Evolutionary conservation across 2,888 invertebrate genomes (phyloP), one percentile per base, ranked within the genome.

Genomic region (Cephus rjabovi): DNA sequence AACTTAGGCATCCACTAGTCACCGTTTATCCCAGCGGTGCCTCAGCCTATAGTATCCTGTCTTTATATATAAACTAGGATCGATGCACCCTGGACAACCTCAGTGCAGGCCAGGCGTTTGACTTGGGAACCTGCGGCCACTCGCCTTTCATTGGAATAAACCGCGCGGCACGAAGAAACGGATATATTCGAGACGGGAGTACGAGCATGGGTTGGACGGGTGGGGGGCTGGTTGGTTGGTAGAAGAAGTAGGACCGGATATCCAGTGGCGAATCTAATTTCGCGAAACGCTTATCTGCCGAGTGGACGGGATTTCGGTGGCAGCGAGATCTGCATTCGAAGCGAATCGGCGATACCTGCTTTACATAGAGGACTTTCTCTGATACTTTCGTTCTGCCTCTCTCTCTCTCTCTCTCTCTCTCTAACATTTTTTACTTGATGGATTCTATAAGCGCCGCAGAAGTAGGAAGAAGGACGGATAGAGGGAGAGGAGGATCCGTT

Each of bases 201-300:
- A 40, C 40, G 23, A 15, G 40, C 40, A 56, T 56, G 9, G 56
- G 56, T 9, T 56, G 4, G 12, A 23, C 6, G 4, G 15, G 15
- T 12, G 35, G 12, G 35, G 0, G 3, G 35, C 0, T 6, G 40
- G 56, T 1, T 2, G 23, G 56, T 56, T 2, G 56, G 23, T 56
- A 56, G 9, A 56, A 56, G 56, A 56, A 56, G 56, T 56, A 56
- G 23, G 56, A 15, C 56, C 56, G 23, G 56, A 71, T 71, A 71
- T 78, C 75, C 75, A 75, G 81, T 80, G 78, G 82, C 81, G 87
- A 87, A 88, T 87, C 86, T 88, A 88, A 88, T 88, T 88, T 87
- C 84, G 83, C 85, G 85, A 87, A 86, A 87, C 87, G 86, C 87
- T 87, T 86, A 56, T 56, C 56, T 56, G 56, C 56, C 56, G 56